Percentiles rank a stretch among this genome's conserved stretches.
Conservation (phyloP, 2,888 invertebrate species). For the Lasiommata megera region DNA sequence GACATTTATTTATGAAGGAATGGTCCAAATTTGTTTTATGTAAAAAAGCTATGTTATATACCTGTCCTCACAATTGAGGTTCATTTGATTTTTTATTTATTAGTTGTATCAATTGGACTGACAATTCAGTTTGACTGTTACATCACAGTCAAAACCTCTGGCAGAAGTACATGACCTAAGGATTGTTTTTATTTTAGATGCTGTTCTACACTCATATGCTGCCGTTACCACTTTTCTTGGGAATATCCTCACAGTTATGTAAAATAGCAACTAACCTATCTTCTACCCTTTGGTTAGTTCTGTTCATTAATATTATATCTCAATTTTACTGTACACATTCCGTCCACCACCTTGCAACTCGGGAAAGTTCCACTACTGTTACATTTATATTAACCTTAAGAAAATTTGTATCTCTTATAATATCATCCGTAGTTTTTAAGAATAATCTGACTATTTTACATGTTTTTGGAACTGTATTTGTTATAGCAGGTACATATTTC, state of each 20-base stretch:
- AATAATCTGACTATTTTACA: constrained; percentile 64
- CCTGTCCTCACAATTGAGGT: too few relatives aligned
- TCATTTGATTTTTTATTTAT: too few relatives aligned
- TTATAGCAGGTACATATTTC: constrained; percentile 62
- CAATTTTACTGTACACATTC: constrained; percentile 68
- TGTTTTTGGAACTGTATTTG: constrained; percentile 57
- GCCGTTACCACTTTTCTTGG: constrained; percentile 61
- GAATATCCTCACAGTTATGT: constrained; percentile 53
- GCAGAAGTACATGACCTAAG: too few relatives aligned
- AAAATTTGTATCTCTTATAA: constrained; percentile 63
- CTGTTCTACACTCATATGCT: constrained; percentile 67
- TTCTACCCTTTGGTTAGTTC: constrained; percentile 52
- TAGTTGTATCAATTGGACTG: too few relatives aligned
- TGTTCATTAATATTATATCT: constrained; percentile 54
- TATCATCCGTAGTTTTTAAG: constrained; percentile 69
- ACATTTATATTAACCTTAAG: constrained; percentile 69
- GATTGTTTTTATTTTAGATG: constrained; percentile 60
- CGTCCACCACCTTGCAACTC: constrained; percentile 65
- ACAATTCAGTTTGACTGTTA: too few relatives aligned
- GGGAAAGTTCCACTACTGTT: constrained; percentile 65
- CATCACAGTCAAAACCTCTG: too few relatives aligned
- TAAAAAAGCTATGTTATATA: too few relatives aligned
- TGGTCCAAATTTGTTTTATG: too few relatives aligned
- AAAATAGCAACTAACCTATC: constrained; percentile 43
- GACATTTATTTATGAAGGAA: too few relatives aligned